Evolutionary conservation across 2,888 invertebrate genomes (phyloP), one percentile per base, ranked within the genome.

Genomic region (Noctuana brunneofusca): DNA sequence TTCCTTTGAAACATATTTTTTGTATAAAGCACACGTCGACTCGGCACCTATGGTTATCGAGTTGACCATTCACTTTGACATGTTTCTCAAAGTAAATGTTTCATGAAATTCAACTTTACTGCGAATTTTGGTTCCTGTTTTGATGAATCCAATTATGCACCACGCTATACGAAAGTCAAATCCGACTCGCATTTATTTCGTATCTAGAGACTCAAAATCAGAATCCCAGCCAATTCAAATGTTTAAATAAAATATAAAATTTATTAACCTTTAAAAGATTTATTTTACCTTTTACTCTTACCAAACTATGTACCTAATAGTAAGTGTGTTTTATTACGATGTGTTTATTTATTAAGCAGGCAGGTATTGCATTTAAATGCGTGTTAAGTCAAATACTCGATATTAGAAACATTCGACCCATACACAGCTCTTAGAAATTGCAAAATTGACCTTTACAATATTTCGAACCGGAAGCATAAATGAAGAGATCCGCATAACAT

Each of bases 401-500:
- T 38, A 5, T 38, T 9, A 38, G 14, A 38, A 38, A 38, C 9
- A 38, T 38, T 38, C n/a, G 32, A 3, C 12, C 0, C 32, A 12
- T 32, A 11, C 32, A 12, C 12, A 11, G 14, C 38, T 14, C 38
- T 38, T 5, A 38, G n/a, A 9, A 5, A 14, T 75, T 76, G 67
- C 73, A 70, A 73, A 74, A 75, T 65, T 75, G 71, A 74, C 74
- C 71, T 76, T 73, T 74, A 64, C 59, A 63, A 68, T 14, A 67
- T 68, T 69, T 71, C 70, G 69, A 74, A 66, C 72, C 75, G 76
- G 76, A 75, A 76, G 70, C 58, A 46, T 49, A 66, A 66, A 69
- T 68, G 70, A 70, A 72, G 65, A 68, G 38, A 70, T 71, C 70
- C 71, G 67, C 70, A 67, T 73, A 73, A 71, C 68, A 70, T 71